These are phyloP conservation scores for Acanthurus lineatus DNA, from an alignment of 2,797 vertebrate genomes.

Conservation along the genomic window DNA sequence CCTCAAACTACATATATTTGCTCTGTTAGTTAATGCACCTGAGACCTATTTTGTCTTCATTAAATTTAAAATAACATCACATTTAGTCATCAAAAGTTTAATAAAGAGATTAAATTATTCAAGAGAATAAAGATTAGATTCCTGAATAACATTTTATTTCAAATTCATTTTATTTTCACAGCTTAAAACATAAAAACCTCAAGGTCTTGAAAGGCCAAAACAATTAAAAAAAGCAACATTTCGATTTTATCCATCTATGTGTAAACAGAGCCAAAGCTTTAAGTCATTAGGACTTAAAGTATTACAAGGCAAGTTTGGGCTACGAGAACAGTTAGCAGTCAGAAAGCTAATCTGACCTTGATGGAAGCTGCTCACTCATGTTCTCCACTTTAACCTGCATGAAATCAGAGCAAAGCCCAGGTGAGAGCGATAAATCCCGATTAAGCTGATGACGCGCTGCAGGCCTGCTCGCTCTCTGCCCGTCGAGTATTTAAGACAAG, in stretches of 20 bases:
- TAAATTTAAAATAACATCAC: background rate
- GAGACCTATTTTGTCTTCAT: background rate
- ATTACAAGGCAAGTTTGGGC: background rate
- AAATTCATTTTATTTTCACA: background rate
- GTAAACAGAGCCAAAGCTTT: background rate
- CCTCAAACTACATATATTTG: too few relatives aligned
- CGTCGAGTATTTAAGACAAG: background rate
- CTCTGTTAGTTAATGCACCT: too few relatives aligned
- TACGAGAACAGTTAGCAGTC: background rate
- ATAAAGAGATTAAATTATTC: background rate
- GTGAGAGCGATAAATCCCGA: slow-evolving; percentile 54
- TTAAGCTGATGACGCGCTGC: slow-evolving; percentile 20
- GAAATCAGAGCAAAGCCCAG: slow-evolving; percentile 33
- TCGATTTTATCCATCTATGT: too few relatives aligned
- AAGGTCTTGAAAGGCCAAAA: too few relatives aligned
- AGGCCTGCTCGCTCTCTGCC: background rate
- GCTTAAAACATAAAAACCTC: background rate
- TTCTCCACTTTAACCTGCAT: background rate
- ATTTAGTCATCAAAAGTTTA: background rate
- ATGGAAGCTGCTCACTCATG: background rate
- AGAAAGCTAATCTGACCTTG: slow-evolving; percentile 4
- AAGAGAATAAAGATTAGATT: background rate
- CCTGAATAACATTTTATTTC: background rate
- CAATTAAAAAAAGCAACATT: too few relatives aligned
- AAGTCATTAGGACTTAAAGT: background rate